Base-by-base conservation (phyloP, 2,888 invertebrate species). In the Diloba caeruleocephala region DNA sequence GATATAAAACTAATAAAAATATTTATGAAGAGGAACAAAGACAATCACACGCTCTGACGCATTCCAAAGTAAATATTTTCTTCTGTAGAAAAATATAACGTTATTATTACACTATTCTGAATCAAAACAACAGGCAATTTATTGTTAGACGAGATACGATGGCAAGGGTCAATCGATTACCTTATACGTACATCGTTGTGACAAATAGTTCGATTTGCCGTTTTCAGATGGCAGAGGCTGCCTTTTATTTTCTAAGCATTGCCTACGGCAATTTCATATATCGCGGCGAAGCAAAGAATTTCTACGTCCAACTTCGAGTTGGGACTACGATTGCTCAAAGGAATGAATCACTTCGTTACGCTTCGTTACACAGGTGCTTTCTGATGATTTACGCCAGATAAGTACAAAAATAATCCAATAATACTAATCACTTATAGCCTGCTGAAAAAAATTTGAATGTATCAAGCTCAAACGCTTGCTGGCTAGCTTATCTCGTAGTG, bases 191-290 rank as follows among this genome's bases (percentile, higher is more conserved):
- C 72, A 72, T 73, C 71, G 62, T 70, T 57, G 69, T 82, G 81
- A 85, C 79, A 84, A 83, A 85, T 85, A 80, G 78, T 84, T 78
- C 77, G 77, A 80, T 81, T 84, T 80, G 72, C 74, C 63, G 60
- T 71, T 74, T 65, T 70, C 74, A 73, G 77, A 78, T 74, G 74
- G 74, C 70, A 61, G 71, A 46, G 64, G 74, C 60, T 69, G 71
- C 74, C 68, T 74, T 79, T 78, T 79, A 79, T 78, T 79, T 74
- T 71, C 58, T 59, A 62, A 73, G 71, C 62, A 64, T 51, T 64
- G 60, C 60, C 60, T 57, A 32, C 25, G 43, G 43, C 52, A 60
- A 73, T 73, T 78, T 76, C 66, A 78, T 78, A 80, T 78, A 72
- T 78, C 65, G 55, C 53, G 41, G 39, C 37, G 51, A 17, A 36